Percentiles rank a stretch among this genome's conserved stretches.
Evolutionary conservation across 2,888 invertebrate genomes (phyloP).

Genomic region (Helleia helle): DNA sequence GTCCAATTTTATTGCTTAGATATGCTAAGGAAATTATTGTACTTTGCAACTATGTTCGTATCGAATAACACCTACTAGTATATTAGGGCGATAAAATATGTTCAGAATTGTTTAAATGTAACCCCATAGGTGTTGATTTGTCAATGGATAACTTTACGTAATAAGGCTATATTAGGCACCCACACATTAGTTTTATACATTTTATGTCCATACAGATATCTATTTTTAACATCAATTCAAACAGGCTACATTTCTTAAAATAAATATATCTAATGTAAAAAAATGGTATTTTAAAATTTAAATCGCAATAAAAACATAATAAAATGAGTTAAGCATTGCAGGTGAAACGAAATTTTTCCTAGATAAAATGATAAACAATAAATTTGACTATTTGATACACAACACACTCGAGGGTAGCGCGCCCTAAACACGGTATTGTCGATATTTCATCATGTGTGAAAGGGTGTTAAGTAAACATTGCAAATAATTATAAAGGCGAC

Average conservation of each 20-base stretch:
- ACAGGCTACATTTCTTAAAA: too few relatives aligned
- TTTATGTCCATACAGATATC: too few relatives aligned
- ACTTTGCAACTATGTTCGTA: constrained; percentile 3
- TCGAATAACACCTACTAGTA: neutral
- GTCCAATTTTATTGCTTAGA: constrained; percentile 1
- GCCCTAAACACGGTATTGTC: constrained; percentile 42
- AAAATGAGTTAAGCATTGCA: neutral
- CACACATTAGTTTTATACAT: too few relatives aligned
- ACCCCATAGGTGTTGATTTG: too few relatives aligned
- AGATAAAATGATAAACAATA: neutral
- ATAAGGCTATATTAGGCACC: too few relatives aligned
- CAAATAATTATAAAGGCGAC: constrained; percentile 72
- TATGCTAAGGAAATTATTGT: constrained; percentile 8
- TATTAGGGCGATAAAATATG: neutral
- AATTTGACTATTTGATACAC: constrained; percentile 2
- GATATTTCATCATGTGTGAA: constrained; percentile 69
- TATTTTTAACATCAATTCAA: too few relatives aligned
- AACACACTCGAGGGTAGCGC: constrained; percentile 19
- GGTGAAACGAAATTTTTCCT: neutral
- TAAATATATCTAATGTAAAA: too few relatives aligned
- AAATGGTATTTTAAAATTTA: too few relatives aligned
- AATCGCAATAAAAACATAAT: neutral
- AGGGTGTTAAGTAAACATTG: constrained; percentile 76
- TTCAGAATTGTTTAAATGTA: too few relatives aligned
- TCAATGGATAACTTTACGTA: too few relatives aligned